A percentile compares a stretch with the other conserved stretches of the same genome.
Conservation (phyloP, 2,797 vertebrate genomes). For the Chrysocyon brachyurus region DNA sequence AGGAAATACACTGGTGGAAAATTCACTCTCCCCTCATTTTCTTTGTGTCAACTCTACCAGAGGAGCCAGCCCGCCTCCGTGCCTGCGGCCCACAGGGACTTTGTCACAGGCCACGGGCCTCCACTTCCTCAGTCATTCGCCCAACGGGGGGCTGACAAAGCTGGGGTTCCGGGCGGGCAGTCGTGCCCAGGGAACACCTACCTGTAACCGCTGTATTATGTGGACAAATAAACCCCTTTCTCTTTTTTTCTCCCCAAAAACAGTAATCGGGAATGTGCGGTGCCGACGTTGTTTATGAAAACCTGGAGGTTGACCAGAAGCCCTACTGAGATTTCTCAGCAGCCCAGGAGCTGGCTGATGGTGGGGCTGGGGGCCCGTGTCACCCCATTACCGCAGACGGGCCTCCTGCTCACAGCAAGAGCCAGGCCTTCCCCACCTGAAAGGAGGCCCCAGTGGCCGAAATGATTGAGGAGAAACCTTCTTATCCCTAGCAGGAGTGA, state of each 20-base stretch:
- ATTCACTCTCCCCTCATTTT: slow-evolving; percentile 30
- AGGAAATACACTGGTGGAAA: background rate
- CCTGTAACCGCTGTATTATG: background rate
- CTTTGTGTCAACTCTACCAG: background rate
- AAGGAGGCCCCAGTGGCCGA: background rate
- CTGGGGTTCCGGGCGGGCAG: background rate
- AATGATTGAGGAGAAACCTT: background rate
- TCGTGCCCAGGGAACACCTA: background rate
- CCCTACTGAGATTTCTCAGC: background rate
- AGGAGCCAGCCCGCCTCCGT: background rate
- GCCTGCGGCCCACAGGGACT: background rate
- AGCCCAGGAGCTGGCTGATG: background rate
- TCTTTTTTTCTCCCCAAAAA: background rate
- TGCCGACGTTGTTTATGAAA: background rate
- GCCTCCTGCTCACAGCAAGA: background rate
- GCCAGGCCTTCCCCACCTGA: background rate
- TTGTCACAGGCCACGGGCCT: background rate
- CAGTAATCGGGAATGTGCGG: background rate
- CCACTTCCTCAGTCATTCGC: no score
- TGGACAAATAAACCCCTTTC: background rate
- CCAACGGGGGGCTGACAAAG: background rate
- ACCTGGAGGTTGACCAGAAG: background rate
- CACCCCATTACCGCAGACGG: background rate
- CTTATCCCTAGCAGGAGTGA: background rate
- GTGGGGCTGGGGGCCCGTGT: background rate